phyloP scores from a whole-genome alignment of 2,113 vertebrate genomes.

The Noctilio leporinus region DNA sequence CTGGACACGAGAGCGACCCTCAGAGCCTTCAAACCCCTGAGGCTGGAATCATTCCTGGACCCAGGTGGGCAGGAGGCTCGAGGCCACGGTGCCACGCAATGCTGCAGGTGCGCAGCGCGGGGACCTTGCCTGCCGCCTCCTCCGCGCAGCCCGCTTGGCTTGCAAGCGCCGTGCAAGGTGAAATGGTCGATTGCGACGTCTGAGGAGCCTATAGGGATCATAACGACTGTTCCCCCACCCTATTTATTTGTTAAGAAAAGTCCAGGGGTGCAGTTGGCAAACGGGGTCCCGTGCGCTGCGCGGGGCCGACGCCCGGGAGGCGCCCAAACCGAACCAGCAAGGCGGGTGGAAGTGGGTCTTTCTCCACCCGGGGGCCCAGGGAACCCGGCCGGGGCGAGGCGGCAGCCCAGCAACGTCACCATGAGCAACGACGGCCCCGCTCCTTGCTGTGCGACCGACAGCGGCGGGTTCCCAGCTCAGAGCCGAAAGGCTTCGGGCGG shows the following conservation, averaged over 20 bases:
- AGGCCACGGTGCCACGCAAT: neutral
- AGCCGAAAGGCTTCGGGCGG: too few species aligned
- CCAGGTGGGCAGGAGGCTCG: neutral
- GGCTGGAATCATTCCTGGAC: neutral
- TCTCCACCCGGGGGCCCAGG: too few species aligned
- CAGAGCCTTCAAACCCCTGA: neutral
- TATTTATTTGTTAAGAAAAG: neutral
- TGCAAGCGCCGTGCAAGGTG: neutral
- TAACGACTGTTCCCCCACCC: neutral
- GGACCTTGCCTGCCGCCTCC: neutral
- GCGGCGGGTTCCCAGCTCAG: too few species aligned
- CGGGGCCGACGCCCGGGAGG: neutral
- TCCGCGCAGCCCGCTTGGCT: neutral
- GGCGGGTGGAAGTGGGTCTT: too few species aligned
- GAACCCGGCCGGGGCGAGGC: too few species aligned
- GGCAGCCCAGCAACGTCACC: too few species aligned
- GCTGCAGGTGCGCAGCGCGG: neutral
- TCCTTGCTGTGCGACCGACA: too few species aligned
- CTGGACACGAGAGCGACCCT: neutral
- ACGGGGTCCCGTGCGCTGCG: neutral
- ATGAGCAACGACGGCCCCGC: too few species aligned
- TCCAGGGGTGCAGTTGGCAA: neutral
- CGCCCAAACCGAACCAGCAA: fast-evolving
- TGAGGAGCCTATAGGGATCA: neutral
- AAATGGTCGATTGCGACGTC: neutral